Conservation (phyloP, 2,888 invertebrate genomes). For the Lasiommata megera region DNA sequence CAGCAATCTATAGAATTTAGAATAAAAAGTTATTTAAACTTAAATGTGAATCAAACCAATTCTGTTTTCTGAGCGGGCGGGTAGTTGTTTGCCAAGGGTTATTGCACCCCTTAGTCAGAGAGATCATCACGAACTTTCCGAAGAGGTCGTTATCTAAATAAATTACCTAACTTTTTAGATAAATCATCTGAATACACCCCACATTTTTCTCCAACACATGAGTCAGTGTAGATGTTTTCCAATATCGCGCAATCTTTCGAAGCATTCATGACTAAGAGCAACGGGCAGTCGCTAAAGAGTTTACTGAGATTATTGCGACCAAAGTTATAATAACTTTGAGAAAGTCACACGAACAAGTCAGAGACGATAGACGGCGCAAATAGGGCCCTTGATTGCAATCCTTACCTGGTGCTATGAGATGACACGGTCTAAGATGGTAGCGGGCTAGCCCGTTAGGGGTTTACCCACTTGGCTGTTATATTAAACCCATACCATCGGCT, state of each 20-base stretch:
- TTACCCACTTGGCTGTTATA: too few relatives aligned
- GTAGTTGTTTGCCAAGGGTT: too few relatives aligned
- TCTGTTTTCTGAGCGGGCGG: not conserved
- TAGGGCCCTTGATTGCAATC: not conserved
- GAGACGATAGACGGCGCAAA: constrained; percentile 10
- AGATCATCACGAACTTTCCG: not conserved
- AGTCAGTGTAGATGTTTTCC: constrained; percentile 24
- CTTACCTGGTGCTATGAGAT: too few relatives aligned
- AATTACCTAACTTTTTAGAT: constrained; percentile 3
- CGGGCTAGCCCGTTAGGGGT: too few relatives aligned
- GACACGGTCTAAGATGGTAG: too few relatives aligned
- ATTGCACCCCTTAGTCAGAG: not conserved
- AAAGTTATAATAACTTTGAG: constrained; percentile 48
- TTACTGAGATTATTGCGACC: constrained; percentile 42
- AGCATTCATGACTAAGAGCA: constrained; percentile 24
- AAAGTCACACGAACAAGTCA: constrained; percentile 19
- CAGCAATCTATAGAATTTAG: not conserved
- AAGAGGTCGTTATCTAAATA: constrained; percentile 1
- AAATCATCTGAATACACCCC: not conserved
- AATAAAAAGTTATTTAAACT: not conserved
- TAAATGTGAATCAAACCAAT: not conserved
- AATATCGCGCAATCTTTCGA: constrained; percentile 26
- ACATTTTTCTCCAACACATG: constrained; percentile 16
- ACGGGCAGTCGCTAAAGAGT: constrained; percentile 22
- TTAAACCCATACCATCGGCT: too few relatives aligned